Evolutionary conservation across 2,888 invertebrate species (phyloP).

Genomic region (Luffia ferchaultella): DNA sequence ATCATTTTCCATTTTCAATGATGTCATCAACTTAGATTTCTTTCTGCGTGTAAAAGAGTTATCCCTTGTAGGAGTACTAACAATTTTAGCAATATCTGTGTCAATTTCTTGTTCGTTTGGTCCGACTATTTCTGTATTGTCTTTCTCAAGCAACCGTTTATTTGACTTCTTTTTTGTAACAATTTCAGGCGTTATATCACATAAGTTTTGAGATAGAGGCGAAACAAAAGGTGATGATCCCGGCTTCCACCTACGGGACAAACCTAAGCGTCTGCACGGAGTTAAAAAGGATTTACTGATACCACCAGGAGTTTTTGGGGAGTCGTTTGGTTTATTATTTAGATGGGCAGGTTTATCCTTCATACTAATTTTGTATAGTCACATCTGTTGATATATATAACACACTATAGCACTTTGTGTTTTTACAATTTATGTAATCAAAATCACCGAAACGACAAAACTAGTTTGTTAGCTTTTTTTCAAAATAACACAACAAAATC

Average conservation of each 20-base stretch:
- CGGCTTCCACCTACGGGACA: conserved; percentile 50
- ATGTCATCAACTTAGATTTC: conserved; percentile 28
- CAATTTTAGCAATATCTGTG: conserved; percentile 11
- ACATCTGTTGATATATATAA: too few species aligned
- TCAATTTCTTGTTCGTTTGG: conserved; percentile 8
- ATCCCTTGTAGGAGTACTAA: conserved; percentile 29
- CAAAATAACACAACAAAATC: too few species aligned
- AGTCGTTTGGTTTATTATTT: conserved; percentile 19
- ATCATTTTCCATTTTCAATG: conserved; percentile 14
- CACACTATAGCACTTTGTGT: too few species aligned
- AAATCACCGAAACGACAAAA: too few species aligned
- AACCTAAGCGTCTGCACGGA: conserved; percentile 59
- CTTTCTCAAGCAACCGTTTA: background rate
- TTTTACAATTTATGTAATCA: too few species aligned
- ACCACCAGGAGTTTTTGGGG: conserved; percentile 55
- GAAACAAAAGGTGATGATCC: conserved; percentile 18
- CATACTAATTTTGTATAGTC: conserved; percentile 12
- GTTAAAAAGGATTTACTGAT: conserved; percentile 60
- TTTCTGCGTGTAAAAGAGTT: conserved; percentile 30
- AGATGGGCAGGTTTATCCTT: too few species aligned
- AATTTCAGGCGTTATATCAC: background rate
- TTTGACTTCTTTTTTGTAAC: background rate
- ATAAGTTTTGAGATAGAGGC: background rate
- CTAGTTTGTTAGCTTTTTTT: too few species aligned
- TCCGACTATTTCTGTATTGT: background rate